These are phyloP conservation scores for Epirrhoe alternata DNA, from an alignment of 2,888 invertebrate species.

Conservation along the genomic window DNA sequence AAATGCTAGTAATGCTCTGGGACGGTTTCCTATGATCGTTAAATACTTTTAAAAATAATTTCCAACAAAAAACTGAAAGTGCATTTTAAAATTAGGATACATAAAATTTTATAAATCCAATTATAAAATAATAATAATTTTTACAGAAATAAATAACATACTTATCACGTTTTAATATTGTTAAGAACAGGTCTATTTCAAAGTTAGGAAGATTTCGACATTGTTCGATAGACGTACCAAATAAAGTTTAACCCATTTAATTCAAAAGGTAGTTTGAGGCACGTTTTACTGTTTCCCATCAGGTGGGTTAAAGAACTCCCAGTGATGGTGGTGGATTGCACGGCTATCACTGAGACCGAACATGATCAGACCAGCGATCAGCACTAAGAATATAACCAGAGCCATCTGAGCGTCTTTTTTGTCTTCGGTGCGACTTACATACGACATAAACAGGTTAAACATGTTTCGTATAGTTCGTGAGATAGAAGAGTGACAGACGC, in stretches of 20 bases:
- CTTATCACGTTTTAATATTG: background rate
- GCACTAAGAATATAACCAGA: slow-evolving; percentile 90
- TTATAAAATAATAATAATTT: background rate
- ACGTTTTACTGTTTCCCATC: slow-evolving; percentile 78
- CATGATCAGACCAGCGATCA: slow-evolving; percentile 91
- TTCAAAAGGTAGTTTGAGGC: background rate
- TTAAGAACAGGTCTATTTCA: background rate
- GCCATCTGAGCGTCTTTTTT: slow-evolving; percentile 91
- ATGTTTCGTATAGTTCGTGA: slow-evolving; percentile 88
- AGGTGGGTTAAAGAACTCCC: slow-evolving; percentile 95
- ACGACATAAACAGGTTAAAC: slow-evolving; percentile 87
- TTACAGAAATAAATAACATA: background rate
- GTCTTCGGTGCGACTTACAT: slow-evolving; percentile 87
- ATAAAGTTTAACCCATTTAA: background rate
- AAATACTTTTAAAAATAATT: background rate
- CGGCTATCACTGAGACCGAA: slow-evolving; percentile 89
- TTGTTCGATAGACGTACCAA: background rate
- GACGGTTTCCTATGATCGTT: background rate
- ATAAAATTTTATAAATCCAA: background rate
- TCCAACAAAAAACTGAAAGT: background rate
- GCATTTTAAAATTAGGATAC: background rate
- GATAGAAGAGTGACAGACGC: slow-evolving; percentile 88
- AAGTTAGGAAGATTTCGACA: background rate
- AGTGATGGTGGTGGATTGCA: slow-evolving; percentile 92
- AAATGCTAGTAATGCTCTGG: slow-evolving; percentile 52